Base-by-base conservation (phyloP, 30 jellyfish, hydroid and myxozoan genomes). In the Turritopsis rubra region DNA sequence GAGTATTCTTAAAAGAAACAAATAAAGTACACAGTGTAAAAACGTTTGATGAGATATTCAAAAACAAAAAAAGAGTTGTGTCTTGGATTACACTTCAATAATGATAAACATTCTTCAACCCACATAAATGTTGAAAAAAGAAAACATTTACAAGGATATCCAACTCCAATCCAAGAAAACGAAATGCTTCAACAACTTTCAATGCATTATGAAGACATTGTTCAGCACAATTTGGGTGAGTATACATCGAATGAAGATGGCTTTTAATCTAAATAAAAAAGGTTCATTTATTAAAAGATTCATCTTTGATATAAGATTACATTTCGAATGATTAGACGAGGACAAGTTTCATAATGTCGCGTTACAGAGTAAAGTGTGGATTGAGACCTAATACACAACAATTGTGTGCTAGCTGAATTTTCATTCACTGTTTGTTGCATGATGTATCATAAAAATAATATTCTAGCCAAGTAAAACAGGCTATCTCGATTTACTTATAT, bases 211-310 rank as follows among this genome's bases (percentile, higher is more conserved):
- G 99, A 29, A 88, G 86, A 72, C 96, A 88, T 29, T 93, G 99
- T 27, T 93, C 99, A 21, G 99, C 96, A 54, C 96, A 84, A 31
- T 24, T 72, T 28, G 99, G 99, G 27, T 88, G 94, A 16, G 96
- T 85, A 85, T 93, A 93, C 96, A 93, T 75, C 0, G 95, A 87
- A 31, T 84, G 31, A 1, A 87, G 83, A 52, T 88, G 92, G 52
- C 84, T 54, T 18, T 89, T 81, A 13, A 87, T 84, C 98, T 92
- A 76, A 28, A 85, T 87, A 22, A 31, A 73, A 77, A 13, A 26
- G 54, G 80, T 16, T 24, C 0, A 68, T 0, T 23, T 27, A n/a
- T n/a, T n/a, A n/a, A n/a, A n/a, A 68, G 30, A 68, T 8, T 68
- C 30, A 19, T n/a, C 30, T 8, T 8, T 68, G 77, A 1, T 27